Evolutionary conservation across 2,113 vertebrate species (phyloP).

Genomic region (Vidua macroura): DNA sequence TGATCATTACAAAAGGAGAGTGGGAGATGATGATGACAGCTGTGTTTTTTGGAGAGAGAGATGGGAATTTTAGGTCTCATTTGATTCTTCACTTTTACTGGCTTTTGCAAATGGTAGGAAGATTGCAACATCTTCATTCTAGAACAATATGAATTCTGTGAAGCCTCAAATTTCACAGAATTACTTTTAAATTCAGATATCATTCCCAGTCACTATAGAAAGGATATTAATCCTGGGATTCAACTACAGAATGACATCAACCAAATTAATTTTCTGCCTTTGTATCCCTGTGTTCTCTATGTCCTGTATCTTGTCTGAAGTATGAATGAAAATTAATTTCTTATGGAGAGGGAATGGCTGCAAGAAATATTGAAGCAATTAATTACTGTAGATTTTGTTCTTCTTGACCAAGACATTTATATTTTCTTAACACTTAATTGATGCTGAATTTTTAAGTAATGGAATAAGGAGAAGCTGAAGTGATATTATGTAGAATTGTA

Average conservation of each 20-base stretch:
- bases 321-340: conserved; percentile 60
- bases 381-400: conserved; percentile 44
- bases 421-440: conserved; percentile 34
- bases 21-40: not conserved
- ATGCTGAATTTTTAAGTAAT: not conserved
- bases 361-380: conserved; percentile 27
- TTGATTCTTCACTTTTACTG: not conserved
- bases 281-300: not conserved
- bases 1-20: not conserved
- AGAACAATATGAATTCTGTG: not conserved
- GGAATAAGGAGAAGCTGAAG: not conserved
- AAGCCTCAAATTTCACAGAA: not conserved
- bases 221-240: conserved; percentile 35
- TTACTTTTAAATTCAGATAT: conserved; percentile 28
- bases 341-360: not conserved
- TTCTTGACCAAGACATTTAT: conserved; percentile 5
- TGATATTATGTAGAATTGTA: not conserved
- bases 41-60: not conserved
- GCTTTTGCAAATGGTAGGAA: not conserved
- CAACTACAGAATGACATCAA: conserved; percentile 25
- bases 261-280: conserved; percentile 53
- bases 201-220: not conserved
- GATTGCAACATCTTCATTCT: not conserved
- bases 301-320: conserved; percentile 1
- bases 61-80: not conserved